A percentile compares a stretch with the other conserved stretches of the same genome.
phyloP scores from a whole-genome alignment of 2,113 vertebrate species.

The Uria lomvia region DNA sequence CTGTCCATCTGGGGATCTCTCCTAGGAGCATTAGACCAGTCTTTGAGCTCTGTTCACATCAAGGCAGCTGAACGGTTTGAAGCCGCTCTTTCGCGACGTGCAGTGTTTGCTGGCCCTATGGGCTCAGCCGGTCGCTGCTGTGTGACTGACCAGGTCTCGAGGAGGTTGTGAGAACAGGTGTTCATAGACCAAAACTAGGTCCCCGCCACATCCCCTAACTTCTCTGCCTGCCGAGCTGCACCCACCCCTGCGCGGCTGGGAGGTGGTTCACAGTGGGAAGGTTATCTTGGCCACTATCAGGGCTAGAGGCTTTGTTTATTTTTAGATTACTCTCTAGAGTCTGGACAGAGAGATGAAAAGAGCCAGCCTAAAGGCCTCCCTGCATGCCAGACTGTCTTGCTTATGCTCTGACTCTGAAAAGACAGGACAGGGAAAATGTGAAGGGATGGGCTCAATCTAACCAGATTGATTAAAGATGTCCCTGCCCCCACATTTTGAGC shows the following conservation, averaged over 20 bases:
- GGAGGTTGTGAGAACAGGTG: not conserved
- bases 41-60: not conserved
- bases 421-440: not conserved
- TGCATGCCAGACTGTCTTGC: not conserved
- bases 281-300: conserved; percentile 4
- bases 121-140: not conserved
- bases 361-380: not conserved
- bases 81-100: not conserved
- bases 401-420: not conserved
- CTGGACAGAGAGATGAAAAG: conserved; percentile 28
- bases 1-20: not conserved
- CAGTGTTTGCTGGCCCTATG: rapidly evolving
- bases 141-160: not conserved
- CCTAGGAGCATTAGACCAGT: not conserved
- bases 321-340: not conserved
- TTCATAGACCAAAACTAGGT: not conserved
- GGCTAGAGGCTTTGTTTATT: conserved; percentile 32
- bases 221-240: not conserved
- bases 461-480: not conserved
- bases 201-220: not conserved
- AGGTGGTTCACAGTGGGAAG: not conserved
- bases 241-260: not conserved
- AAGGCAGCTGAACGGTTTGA: not conserved
- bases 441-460: not conserved
- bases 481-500: not conserved